Evolutionary conservation across 37 sponge, comb jelly and placozoan genomes (phyloP).

Genomic region (Agelas oroides): DNA sequence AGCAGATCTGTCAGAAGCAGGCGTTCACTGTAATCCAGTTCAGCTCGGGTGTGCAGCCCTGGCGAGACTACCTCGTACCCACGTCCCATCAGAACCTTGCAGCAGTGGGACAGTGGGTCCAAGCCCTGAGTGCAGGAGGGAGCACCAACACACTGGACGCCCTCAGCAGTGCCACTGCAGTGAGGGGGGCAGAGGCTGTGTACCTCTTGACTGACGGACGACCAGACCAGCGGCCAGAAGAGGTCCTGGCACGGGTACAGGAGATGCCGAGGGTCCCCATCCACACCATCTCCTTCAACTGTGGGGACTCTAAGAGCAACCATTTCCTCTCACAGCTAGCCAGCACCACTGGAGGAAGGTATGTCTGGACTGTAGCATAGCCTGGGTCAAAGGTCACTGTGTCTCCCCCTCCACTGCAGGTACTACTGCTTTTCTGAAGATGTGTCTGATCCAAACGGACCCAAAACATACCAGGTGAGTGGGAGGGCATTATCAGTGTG

Average conservation of each 20-base stretch:
- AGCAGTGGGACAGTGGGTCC: slow-evolving; percentile 79
- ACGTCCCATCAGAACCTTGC: slow-evolving; percentile 61
- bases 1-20: slow-evolving; percentile 70
- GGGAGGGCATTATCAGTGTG: too few species aligned
- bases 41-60: slow-evolving; percentile 45
- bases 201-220: slow-evolving; percentile 93
- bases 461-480: slow-evolving; percentile 60
- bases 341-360: slow-evolving; percentile 84
- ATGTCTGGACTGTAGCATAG: too few species aligned
- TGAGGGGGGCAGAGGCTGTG: slow-evolving; percentile 72
- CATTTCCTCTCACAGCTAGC: slow-evolving; percentile 82
- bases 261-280: slow-evolving; percentile 71
- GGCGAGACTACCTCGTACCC: slow-evolving; percentile 73
- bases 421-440: slow-evolving; percentile 73
- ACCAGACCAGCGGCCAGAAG: slow-evolving; percentile 67
- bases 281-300: slow-evolving; percentile 95
- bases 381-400: too few species aligned
- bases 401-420: background rate
- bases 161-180: slow-evolving; percentile 52
- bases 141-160: slow-evolving; percentile 83
- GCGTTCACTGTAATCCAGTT: slow-evolving; percentile 78
- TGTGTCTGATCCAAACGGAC: slow-evolving; percentile 55
- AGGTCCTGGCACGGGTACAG: slow-evolving; percentile 65
- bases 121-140: slow-evolving; percentile 66
- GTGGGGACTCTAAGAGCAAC: slow-evolving; percentile 84